Percentiles rank a stretch among this genome's conserved stretches.
phyloP scores from a whole-genome alignment of 2,888 invertebrate species.

The Rhogogaster chlorosoma region DNA sequence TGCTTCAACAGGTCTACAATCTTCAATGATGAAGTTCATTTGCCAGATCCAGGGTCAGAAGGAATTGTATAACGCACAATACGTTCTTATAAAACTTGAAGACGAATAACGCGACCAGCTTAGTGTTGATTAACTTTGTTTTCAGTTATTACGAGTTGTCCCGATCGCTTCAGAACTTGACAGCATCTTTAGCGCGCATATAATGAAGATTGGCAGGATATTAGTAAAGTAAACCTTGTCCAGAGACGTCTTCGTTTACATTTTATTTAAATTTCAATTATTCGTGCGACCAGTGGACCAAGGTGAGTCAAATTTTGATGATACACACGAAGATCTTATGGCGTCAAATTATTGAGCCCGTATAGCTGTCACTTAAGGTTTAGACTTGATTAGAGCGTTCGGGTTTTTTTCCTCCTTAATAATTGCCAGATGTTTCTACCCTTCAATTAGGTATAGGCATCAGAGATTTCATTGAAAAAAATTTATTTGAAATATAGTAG shows the following conservation, averaged over 20 bases:
- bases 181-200: neutral
- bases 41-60: neutral
- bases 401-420: neutral
- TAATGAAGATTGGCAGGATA: slow-evolving; percentile 37
- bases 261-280: slow-evolving; percentile 7
- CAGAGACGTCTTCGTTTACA: neutral
- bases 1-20: neutral
- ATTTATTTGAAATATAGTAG: neutral
- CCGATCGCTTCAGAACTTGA: neutral
- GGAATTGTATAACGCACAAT: neutral
- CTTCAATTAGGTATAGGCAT: neutral
- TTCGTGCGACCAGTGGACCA: neutral
- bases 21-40: neutral
- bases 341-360: neutral
- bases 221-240: slow-evolving; percentile 11
- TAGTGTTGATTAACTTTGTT: neutral
- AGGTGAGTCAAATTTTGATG: neutral
- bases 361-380: neutral
- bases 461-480: neutral
- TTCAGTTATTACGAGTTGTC: neutral
- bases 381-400: neutral
- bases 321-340: neutral
- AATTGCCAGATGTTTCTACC: neutral
- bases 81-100: neutral
- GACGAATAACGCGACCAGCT: neutral